These are phyloP conservation scores for Calidris pugnax DNA, from an alignment of 2,113 vertebrate species.

Conservation along the genomic window DNA sequence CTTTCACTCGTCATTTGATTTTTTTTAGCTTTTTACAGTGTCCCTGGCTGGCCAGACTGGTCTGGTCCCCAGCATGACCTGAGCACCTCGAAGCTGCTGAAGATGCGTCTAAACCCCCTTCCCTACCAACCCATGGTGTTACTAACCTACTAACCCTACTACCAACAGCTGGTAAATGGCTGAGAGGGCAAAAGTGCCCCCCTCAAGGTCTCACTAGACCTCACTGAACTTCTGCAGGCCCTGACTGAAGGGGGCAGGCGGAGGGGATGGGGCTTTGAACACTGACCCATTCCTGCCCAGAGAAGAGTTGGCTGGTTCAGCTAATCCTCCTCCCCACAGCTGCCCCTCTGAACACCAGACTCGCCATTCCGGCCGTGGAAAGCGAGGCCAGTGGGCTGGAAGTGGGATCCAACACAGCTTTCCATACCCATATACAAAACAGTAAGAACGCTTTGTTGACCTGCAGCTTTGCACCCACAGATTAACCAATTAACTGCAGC, in stretches of 20 bases:
- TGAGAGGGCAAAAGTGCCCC: background rate
- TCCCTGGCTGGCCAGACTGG: background rate
- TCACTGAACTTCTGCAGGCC: background rate
- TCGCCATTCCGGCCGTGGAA: background rate
- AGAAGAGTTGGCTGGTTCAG: background rate
- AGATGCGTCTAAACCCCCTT: fast-evolving
- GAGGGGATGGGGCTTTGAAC: background rate
- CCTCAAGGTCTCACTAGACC: background rate
- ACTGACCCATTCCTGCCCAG: fast-evolving
- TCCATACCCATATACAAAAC: background rate
- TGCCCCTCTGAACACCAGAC: background rate
- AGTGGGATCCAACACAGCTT: background rate
- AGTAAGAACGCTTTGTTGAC: background rate
- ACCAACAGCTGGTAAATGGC: background rate
- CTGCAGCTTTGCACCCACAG: background rate
- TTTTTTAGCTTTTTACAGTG: background rate
- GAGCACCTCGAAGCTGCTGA: fast-evolving
- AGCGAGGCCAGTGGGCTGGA: background rate
- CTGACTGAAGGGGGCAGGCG: background rate
- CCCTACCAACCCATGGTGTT: background rate
- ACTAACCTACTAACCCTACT: background rate
- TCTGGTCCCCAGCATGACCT: background rate
- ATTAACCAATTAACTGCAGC: background rate
- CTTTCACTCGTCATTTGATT: background rate
- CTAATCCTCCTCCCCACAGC: background rate